Conservation (phyloP, 2,113 vertebrate genomes). For the Sceloporus undulatus region DNA sequence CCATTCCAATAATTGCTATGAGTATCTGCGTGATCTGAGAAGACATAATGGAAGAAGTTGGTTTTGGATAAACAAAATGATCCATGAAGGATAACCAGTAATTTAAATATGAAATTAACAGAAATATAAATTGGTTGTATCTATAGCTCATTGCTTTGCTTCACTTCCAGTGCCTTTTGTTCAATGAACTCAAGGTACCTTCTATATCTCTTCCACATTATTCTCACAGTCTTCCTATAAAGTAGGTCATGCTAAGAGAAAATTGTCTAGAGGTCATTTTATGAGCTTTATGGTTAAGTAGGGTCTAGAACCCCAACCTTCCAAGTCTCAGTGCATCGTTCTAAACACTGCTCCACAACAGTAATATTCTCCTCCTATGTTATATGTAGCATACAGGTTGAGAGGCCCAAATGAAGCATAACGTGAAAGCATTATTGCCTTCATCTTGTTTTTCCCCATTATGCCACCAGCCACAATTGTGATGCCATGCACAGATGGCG, state of each 20-base stretch:
- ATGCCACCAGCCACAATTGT: background rate
- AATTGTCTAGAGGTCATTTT: background rate
- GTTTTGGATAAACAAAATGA: background rate
- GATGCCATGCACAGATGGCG: too few species aligned
- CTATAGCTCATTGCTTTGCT: too few species aligned
- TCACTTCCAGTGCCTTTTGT: background rate
- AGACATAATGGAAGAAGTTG: background rate
- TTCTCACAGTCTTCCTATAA: background rate
- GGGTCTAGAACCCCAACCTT: too few species aligned
- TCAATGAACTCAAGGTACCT: background rate
- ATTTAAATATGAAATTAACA: too few species aligned
- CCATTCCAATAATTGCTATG: background rate
- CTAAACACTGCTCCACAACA: background rate
- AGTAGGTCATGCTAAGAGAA: background rate
- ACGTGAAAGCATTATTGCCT: too few species aligned
- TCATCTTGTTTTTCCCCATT: background rate
- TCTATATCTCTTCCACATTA: background rate
- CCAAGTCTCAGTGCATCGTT: background rate
- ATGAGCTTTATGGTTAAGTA: background rate
- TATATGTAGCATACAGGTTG: background rate
- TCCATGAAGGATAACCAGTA: too few species aligned
- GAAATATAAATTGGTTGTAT: too few species aligned
- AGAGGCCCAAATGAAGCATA: background rate
- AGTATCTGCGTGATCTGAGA: constrained; percentile 30
- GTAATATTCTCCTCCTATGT: background rate